phyloP scores from a whole-genome alignment of 2,113 vertebrate genomes.

The Semicossyphus pulcher region DNA sequence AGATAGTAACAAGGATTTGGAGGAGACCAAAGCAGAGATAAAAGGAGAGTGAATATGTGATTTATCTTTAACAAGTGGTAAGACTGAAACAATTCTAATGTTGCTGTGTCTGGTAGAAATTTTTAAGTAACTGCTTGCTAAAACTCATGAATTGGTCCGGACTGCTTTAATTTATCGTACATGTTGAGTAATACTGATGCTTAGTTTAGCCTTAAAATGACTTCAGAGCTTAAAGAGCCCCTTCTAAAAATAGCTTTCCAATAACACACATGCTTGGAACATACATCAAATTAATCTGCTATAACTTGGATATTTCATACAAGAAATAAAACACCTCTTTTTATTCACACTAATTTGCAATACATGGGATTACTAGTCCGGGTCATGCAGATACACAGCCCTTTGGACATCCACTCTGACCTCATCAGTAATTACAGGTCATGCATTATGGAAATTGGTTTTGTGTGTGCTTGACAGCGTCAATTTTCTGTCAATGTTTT shows the following conservation, averaged over 20 bases:
- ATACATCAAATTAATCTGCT: background rate
- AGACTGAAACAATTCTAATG: too few species aligned
- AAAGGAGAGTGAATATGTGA: background rate
- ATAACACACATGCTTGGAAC: background rate
- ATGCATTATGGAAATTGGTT: constrained; percentile 76
- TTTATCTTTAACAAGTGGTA: background rate
- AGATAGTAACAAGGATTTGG: too few species aligned
- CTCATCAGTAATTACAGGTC: constrained; percentile 78
- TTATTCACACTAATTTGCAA: constrained; percentile 38
- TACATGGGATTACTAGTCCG: constrained; percentile 41
- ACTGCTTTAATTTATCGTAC: too few species aligned
- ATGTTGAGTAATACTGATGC: too few species aligned
- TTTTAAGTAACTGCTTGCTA: too few species aligned
- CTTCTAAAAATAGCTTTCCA: background rate
- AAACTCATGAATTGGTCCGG: too few species aligned
- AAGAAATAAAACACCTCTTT: constrained; percentile 35
- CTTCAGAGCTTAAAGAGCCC: too few species aligned
- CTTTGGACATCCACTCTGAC: constrained; percentile 65
- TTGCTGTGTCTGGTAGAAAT: too few species aligned
- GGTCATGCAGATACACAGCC: constrained; percentile 47
- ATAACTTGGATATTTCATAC: constrained; percentile 1
- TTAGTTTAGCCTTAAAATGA: too few species aligned
- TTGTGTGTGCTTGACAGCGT: constrained; percentile 65
- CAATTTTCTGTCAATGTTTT: constrained; percentile 68
- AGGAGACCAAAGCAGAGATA: background rate